Percentiles rank a stretch among this genome's conserved stretches.
phyloP scores from a whole-genome alignment of 2,888 invertebrate genomes.

The Chromoteleia sp. region DNA sequence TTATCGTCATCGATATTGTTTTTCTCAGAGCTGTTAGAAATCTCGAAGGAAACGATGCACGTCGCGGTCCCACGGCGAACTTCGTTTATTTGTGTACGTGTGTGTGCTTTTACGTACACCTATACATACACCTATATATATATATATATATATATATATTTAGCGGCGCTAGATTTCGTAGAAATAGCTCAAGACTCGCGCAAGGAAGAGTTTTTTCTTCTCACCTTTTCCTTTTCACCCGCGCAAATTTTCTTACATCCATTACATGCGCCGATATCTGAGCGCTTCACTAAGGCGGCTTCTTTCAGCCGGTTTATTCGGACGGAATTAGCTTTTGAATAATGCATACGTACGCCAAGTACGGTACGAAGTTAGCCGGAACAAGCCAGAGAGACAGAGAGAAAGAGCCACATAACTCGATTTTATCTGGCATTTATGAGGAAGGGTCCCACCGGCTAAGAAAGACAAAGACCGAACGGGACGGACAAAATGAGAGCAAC shows the following conservation, averaged over 20 bases:
- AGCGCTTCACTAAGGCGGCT: conserved; percentile 70
- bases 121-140: background rate
- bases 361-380: conserved; percentile 63
- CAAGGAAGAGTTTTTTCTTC: conserved; percentile 44
- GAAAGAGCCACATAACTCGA: conserved; percentile 76
- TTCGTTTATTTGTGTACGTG: background rate
- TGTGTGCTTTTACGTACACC: background rate
- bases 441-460: conserved; percentile 70
- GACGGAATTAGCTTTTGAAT: conserved; percentile 80
- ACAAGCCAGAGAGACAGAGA: conserved; percentile 74
- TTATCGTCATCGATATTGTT: conserved; percentile 41
- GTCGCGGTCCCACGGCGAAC: conserved; percentile 1
- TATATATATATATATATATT: conserved; percentile 15
- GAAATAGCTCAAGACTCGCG: conserved; percentile 37
- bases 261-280: conserved; percentile 73
- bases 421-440: conserved; percentile 81
- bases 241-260: conserved; percentile 70
- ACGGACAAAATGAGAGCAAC: conserved; percentile 53
- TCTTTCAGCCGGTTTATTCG: conserved; percentile 78
- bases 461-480: conserved; percentile 63
- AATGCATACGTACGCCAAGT: conserved; percentile 78
- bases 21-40: conserved; percentile 12
- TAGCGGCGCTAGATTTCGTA: conserved; percentile 30
- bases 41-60: conserved; percentile 1
- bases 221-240: conserved; percentile 54